Evolutionary conservation across 92 coral and sea anemone genomes (phyloP).

Genomic region (Zoanthus sansibaricus): DNA sequence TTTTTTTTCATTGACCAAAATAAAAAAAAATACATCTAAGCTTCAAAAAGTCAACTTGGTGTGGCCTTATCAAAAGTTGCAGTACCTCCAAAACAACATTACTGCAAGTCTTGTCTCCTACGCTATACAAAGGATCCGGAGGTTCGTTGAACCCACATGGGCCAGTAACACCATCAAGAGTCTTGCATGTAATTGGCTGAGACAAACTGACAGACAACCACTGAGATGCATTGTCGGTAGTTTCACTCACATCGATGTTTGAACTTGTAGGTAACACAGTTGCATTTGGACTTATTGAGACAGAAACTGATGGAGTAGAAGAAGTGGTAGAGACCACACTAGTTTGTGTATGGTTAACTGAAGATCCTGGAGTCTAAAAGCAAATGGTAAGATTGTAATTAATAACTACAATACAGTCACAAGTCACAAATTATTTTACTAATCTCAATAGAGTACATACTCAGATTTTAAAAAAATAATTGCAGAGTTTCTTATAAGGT

Average conservation of each 20-base stretch:
- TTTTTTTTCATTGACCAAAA: no score
- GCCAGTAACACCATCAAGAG: constrained; percentile 67
- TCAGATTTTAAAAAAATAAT: no score
- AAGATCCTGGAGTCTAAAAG: constrained; percentile 48
- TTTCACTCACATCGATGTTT: constrained; percentile 7
- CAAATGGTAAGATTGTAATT: background rate
- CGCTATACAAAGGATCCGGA: constrained; percentile 77
- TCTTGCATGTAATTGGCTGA: constrained; percentile 75
- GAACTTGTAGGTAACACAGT: constrained; percentile 27
- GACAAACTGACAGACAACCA: constrained; percentile 59
- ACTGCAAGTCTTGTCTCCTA: constrained; percentile 71
- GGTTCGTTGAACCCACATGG: constrained; percentile 74
- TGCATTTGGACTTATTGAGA: constrained; percentile 42
- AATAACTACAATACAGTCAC: no score
- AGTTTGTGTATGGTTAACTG: constrained; percentile 11
- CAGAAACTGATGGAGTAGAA: constrained; percentile 6
- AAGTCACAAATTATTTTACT: no score
- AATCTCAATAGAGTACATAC: no score
- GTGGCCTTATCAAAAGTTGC: no score
- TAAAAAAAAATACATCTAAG: no score
- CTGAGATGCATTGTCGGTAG: constrained; percentile 51
- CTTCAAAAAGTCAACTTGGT: no score
- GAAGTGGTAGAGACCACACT: background rate
- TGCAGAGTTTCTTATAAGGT: no score
- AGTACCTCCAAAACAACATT: constrained; percentile 89